phyloP scores from a whole-genome alignment of 2,113 vertebrate species.

The Capreolus pygargus region DNA sequence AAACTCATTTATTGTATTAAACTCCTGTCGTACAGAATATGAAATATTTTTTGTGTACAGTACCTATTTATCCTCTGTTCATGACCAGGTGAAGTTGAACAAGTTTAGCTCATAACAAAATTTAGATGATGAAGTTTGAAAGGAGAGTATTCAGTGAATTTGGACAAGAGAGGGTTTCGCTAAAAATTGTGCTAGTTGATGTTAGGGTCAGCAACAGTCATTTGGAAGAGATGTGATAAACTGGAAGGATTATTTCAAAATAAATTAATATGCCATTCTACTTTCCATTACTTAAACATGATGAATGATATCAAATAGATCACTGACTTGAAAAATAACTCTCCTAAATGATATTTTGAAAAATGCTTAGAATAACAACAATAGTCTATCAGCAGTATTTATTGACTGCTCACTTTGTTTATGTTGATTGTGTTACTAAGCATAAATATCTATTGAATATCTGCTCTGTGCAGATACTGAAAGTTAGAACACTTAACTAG shows the following conservation, averaged over 20 bases:
- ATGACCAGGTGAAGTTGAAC: neutral
- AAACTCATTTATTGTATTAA: constrained; percentile 51
- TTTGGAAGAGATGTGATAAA: constrained; percentile 14
- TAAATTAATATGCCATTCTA: constrained; percentile 41
- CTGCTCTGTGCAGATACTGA: neutral
- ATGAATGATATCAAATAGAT: constrained; percentile 46
- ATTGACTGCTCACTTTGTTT: neutral
- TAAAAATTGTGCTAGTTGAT: constrained; percentile 14
- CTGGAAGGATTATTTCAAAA: constrained; percentile 37
- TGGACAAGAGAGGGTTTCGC: neutral
- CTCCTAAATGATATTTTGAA: constrained; percentile 18
- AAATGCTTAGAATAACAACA: constrained; percentile 1
- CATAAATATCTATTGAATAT: neutral
- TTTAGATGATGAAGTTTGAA: constrained; percentile 1
- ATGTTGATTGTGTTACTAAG: constrained; percentile 6
- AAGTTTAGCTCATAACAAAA: neutral
- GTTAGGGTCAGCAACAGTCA: neutral
- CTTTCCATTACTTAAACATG: constrained; percentile 35
- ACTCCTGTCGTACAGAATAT: neutral
- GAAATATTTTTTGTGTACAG: constrained; percentile 19
- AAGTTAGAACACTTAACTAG: neutral
- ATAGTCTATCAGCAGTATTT: constrained; percentile 9
- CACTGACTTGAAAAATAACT: constrained; percentile 39
- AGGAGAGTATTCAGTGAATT: constrained; percentile 14
- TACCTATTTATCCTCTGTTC: constrained; percentile 18